These are phyloP conservation scores for Coptodon bakossiorum DNA, from an alignment of 2,113 vertebrate genomes.

Conservation along the genomic window DNA sequence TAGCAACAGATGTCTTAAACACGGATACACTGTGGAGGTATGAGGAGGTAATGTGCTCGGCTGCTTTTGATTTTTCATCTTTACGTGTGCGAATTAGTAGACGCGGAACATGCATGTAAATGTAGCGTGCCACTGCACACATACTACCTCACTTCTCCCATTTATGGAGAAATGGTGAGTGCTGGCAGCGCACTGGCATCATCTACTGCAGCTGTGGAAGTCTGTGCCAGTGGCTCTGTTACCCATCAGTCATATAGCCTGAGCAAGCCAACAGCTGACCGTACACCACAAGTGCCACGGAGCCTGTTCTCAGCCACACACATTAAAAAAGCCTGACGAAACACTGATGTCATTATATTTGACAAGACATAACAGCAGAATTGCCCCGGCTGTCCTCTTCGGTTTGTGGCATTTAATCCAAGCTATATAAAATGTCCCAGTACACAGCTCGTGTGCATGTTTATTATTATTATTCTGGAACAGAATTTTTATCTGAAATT, in stretches of 20 bases:
- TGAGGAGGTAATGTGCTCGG: background rate
- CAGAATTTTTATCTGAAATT: background rate
- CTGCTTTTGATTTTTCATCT: background rate
- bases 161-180: constrained; percentile 1
- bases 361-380: constrained; percentile 30
- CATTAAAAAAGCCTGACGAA: background rate
- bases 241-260: constrained; percentile 45
- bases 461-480: background rate
- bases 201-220: constrained; percentile 45
- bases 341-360: constrained; percentile 51
- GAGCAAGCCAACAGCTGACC: constrained; percentile 52
- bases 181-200: constrained; percentile 3
- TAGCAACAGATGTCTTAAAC: background rate
- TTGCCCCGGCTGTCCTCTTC: background rate
- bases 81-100: background rate
- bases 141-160: background rate
- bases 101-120: background rate
- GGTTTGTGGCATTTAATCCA: background rate
- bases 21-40: background rate
- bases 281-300: background rate
- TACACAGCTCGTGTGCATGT: background rate
- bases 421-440: background rate
- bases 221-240: constrained; percentile 45
- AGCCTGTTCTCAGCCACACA: background rate
- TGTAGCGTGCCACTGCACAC: background rate